Conservation (phyloP, 2,888 invertebrate genomes). For the Lycia hirtaria region DNA sequence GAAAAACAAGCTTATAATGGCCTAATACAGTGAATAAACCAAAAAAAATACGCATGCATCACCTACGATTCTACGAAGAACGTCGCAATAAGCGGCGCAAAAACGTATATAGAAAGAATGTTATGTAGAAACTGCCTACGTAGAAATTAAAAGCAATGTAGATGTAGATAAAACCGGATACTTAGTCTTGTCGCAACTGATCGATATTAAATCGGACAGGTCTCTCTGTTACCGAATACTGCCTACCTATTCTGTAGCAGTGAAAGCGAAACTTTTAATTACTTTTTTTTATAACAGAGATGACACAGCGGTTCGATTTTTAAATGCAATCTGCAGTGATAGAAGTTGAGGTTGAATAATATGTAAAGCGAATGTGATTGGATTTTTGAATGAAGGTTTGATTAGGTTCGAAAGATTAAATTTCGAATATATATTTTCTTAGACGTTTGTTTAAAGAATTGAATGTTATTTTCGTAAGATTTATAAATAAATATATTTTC, state of each 20-base stretch:
- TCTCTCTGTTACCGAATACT: conserved; percentile 74
- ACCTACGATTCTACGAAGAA: conserved; percentile 32
- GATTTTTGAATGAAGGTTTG: conserved; percentile 43
- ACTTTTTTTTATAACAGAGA: conserved; percentile 73
- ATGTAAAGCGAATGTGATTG: conserved; percentile 63
- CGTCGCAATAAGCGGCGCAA: conserved; percentile 30
- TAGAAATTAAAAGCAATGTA: conserved; percentile 45
- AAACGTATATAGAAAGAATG: conserved; percentile 25
- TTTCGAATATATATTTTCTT: not conserved
- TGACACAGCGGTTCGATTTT: conserved; percentile 71
- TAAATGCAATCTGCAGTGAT: conserved; percentile 57
- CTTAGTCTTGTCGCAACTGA: conserved; percentile 62
- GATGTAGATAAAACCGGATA: conserved; percentile 64
- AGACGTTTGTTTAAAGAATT: no score
- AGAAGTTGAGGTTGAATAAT: conserved; percentile 55
- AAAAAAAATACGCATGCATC: conserved; percentile 14
- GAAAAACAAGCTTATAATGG: conserved; percentile 21
- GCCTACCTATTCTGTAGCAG: conserved; percentile 69
- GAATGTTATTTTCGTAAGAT: no score
- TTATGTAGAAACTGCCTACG: conserved; percentile 39
- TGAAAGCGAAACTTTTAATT: conserved; percentile 82
- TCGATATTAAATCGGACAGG: conserved; percentile 67
- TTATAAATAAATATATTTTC: no score
- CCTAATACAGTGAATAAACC: conserved; percentile 24
- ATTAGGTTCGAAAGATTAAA: conserved; percentile 14